Conservation (phyloP, 2,113 vertebrate species). For the Festucalex cinctus region DNA sequence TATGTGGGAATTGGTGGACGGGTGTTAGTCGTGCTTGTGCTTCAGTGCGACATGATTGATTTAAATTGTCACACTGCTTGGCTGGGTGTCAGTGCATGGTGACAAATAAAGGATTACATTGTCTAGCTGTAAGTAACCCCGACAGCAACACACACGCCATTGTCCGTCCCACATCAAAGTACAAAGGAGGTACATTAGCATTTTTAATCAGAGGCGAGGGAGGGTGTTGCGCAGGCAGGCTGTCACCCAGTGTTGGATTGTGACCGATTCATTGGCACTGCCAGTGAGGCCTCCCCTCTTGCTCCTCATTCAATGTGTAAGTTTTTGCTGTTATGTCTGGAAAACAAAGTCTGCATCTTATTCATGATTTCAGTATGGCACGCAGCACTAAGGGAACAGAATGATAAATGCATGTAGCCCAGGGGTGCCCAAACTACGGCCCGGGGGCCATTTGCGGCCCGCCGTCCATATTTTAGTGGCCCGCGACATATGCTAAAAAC, state of each 20-base stretch:
- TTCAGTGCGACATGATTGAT: conserved; percentile 70
- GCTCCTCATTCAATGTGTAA: not conserved
- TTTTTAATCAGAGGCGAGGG: conserved; percentile 86
- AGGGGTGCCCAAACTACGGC: too few species aligned
- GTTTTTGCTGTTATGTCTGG: not conserved
- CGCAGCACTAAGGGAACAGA: too few species aligned
- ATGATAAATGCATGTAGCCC: too few species aligned
- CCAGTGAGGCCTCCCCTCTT: conserved; percentile 19
- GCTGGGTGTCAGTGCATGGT: conserved; percentile 61
- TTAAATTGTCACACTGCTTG: conserved; percentile 63
- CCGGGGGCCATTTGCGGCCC: too few species aligned
- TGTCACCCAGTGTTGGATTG: conserved; percentile 68
- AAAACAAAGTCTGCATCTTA: not conserved
- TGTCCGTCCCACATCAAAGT: conserved; percentile 89
- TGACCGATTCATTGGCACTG: conserved; percentile 63
- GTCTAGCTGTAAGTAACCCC: conserved; percentile 48
- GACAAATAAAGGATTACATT: conserved; percentile 66
- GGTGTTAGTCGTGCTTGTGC: conserved; percentile 30
- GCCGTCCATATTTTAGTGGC: too few species aligned
- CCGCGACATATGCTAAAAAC: too few species aligned
- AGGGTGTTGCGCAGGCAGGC: conserved; percentile 66
- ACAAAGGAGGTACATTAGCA: conserved; percentile 81
- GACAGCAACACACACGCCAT: conserved; percentile 63
- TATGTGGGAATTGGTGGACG: conserved; percentile 36
- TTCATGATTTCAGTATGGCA: not conserved